Evolutionary conservation across 2,797 vertebrate species (phyloP).

Genomic region (Eleutherodactylus coqui): DNA sequence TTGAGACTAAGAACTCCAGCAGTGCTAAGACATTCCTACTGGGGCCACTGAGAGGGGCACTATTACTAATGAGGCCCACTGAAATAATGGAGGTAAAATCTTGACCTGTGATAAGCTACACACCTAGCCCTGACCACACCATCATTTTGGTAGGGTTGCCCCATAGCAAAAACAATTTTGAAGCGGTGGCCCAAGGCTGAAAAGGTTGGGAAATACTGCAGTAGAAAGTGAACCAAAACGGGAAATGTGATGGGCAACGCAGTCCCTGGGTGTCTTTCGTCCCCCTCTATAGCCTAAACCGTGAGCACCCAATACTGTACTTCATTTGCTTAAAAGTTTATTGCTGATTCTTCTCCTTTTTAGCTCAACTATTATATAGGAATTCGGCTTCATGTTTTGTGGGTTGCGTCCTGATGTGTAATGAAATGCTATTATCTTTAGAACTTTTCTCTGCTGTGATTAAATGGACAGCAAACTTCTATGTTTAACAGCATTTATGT

Average conservation of each 20-base stretch:
- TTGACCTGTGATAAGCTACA: too few relatives aligned
- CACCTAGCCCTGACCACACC: too few relatives aligned
- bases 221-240: not conserved
- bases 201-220: too few relatives aligned
- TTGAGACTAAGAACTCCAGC: too few relatives aligned
- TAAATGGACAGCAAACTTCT: conserved; percentile 59
- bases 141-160: too few relatives aligned
- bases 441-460: conserved; percentile 56
- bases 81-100: too few relatives aligned
- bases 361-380: conserved; percentile 9
- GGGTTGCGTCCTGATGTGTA: conserved; percentile 21
- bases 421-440: conserved; percentile 53
- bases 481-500: conserved; percentile 61
- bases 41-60: too few relatives aligned
- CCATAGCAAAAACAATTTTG: too few relatives aligned
- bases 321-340: not conserved
- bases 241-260: not conserved
- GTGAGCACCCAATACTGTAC: not conserved
- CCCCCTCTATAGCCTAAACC: not conserved
- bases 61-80: too few relatives aligned
- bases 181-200: too few relatives aligned
- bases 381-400: not conserved
- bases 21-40: too few relatives aligned
- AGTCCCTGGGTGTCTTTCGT: too few relatives aligned
- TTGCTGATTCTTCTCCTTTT: not conserved